phyloP scores from a whole-genome alignment of 2,888 invertebrate genomes.

The Eledone cirrhosa region DNA sequence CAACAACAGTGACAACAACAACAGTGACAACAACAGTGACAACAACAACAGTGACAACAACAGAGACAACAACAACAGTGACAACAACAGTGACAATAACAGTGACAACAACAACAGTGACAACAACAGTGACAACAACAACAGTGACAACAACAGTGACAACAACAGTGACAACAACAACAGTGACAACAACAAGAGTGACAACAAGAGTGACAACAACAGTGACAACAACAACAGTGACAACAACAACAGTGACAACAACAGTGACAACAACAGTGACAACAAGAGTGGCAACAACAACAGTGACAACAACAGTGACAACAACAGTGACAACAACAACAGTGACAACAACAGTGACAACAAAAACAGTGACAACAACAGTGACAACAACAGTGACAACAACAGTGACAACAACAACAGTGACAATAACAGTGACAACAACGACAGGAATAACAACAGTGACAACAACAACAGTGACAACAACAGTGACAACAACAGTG shows the following conservation, averaged over 20 bases:
- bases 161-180: neutral
- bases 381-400: neutral
- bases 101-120: neutral
- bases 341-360: no score
- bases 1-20: conserved; percentile 8
- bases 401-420: conserved; percentile 1
- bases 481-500: conserved; percentile 7
- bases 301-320: conserved; percentile 11
- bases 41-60: conserved; percentile 6
- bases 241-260: conserved; percentile 25
- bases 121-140: conserved; percentile 3
- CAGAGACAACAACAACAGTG: no score
- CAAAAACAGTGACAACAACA: no score
- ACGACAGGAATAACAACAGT: no score
- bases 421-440: no score
- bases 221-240: conserved; percentile 7
- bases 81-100: neutral
- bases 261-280: neutral
- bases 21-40: neutral
- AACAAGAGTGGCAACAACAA: conserved; percentile 14
- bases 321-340: neutral
- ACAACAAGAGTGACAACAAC: conserved; percentile 14
- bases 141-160: conserved; percentile 3
- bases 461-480: neutral
- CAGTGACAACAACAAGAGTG: neutral